Evolutionary conservation across 1,140 invertebrate species (phyloP).

Genomic region (Drosophila paulistorum): DNA sequence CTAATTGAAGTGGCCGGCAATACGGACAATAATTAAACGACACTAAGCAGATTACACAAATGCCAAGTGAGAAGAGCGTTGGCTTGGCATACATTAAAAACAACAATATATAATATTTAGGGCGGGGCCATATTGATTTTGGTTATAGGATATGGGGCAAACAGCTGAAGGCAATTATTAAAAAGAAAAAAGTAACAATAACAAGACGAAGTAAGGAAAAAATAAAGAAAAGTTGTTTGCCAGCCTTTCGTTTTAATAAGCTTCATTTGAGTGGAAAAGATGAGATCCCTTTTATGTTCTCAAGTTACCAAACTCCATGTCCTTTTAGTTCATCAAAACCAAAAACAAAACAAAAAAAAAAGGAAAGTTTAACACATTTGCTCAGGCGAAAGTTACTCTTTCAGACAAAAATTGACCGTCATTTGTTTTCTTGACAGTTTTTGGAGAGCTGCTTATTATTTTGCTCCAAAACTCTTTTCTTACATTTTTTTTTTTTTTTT

Average conservation of each 20-base stretch:
- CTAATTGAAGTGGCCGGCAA: slow-evolving; percentile 44
- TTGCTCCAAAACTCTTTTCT: slow-evolving; percentile 10
- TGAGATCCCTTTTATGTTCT: slow-evolving; percentile 65
- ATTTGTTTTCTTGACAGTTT: slow-evolving; percentile 79
- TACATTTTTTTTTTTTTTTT: slow-evolving; percentile 25
- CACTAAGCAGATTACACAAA: slow-evolving; percentile 54
- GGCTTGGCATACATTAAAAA: slow-evolving; percentile 3
- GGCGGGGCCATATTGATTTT: slow-evolving; percentile 45
- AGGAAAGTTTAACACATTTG: slow-evolving; percentile 61
- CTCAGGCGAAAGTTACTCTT: slow-evolving; percentile 23
- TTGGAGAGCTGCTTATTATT: slow-evolving; percentile 68
- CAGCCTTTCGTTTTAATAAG: slow-evolving; percentile 41
- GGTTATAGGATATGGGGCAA: slow-evolving; percentile 24
- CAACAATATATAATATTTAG: slow-evolving; percentile 17
- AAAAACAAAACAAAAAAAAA: slow-evolving; percentile 20
- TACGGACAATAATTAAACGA: slow-evolving; percentile 39
- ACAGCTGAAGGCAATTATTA: slow-evolving; percentile 42
- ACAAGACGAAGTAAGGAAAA: background rate
- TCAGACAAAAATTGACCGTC: slow-evolving; percentile 59
- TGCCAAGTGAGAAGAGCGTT: slow-evolving; percentile 3
- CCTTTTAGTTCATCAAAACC: slow-evolving; percentile 20
- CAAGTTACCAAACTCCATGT: slow-evolving; percentile 55
- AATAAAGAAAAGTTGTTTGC: slow-evolving; percentile 8
- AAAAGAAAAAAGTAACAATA: slow-evolving; percentile 25
- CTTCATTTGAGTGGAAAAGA: slow-evolving; percentile 47